Evolutionary conservation across 2,888 invertebrate species (phyloP).

Genomic region (Acronicta alni): DNA sequence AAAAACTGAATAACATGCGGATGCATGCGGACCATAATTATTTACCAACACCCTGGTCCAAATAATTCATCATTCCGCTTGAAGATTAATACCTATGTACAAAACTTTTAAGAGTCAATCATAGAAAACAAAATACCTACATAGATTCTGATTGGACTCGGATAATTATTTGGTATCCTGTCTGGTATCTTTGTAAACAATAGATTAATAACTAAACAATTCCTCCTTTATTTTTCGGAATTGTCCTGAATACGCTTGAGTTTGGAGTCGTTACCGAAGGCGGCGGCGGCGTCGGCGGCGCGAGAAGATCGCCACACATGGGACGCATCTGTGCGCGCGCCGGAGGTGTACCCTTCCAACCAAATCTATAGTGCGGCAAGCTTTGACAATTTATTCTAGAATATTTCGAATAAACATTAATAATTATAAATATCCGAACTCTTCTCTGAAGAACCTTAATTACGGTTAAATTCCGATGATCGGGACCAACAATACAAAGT

Average conservation of each 20-base stretch:
- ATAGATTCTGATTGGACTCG: not conserved
- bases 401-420: conserved; percentile 24
- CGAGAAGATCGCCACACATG: conserved; percentile 84
- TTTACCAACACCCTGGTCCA: too few species aligned
- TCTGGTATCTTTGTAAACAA: not conserved
- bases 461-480: too few species aligned
- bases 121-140: not conserved
- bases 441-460: too few species aligned
- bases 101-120: too few species aligned
- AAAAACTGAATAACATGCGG: too few species aligned
- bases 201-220: conserved; percentile 13
- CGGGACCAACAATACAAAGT: too few species aligned
- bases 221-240: conserved; percentile 21
- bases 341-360: conserved; percentile 81
- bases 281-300: conserved; percentile 68
- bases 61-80: too few species aligned
- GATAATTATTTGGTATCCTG: not conserved
- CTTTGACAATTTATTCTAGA: conserved; percentile 24
- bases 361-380: conserved; percentile 68
- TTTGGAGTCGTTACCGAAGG: conserved; percentile 53
- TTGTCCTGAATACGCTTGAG: conserved; percentile 48
- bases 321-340: conserved; percentile 83
- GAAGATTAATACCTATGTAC: too few species aligned
- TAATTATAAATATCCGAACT: too few species aligned
- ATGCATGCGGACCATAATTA: too few species aligned